Evolutionary conservation across 2,888 invertebrate species (phyloP).

Genomic region (Eupithecia abbreviata): DNA sequence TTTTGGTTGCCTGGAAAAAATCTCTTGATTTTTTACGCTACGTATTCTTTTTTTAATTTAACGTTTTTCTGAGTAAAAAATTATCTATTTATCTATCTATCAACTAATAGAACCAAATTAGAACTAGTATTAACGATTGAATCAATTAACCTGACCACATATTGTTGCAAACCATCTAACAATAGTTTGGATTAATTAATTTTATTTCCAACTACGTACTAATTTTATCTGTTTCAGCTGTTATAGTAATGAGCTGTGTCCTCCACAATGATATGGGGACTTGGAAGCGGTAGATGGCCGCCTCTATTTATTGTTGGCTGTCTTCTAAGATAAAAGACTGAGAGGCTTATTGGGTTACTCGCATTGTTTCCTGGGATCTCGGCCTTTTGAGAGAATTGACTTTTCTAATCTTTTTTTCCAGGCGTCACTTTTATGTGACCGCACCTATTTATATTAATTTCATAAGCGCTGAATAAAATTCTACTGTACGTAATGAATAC

Average conservation of each 20-base stretch:
- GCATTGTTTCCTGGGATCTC: conserved; percentile 15
- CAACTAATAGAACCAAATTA: too few species aligned
- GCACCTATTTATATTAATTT: neutral
- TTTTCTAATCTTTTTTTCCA: neutral
- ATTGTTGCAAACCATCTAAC: too few species aligned
- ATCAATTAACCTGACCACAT: too few species aligned
- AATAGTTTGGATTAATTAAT: too few species aligned
- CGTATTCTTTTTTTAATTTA: too few species aligned
- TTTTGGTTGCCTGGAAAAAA: too few species aligned
- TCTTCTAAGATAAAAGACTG: conserved; percentile 28
- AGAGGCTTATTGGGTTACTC: conserved; percentile 21
- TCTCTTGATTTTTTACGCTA: too few species aligned
- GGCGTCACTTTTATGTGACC: neutral
- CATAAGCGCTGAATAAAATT: neutral
- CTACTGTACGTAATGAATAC: neutral
- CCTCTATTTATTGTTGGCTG: conserved; percentile 31
- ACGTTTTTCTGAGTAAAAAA: too few species aligned
- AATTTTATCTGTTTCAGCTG: conserved; percentile 6
- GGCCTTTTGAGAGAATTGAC: neutral
- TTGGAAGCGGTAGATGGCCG: conserved; percentile 26
- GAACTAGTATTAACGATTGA: too few species aligned
- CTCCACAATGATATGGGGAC: conserved; percentile 22
- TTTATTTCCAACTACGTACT: too few species aligned
- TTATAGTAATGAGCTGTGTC: neutral
- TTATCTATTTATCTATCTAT: too few species aligned